Evolutionary conservation across 2,888 invertebrate genomes (phyloP).

Genomic region (Scotopteryx bipunctaria): DNA sequence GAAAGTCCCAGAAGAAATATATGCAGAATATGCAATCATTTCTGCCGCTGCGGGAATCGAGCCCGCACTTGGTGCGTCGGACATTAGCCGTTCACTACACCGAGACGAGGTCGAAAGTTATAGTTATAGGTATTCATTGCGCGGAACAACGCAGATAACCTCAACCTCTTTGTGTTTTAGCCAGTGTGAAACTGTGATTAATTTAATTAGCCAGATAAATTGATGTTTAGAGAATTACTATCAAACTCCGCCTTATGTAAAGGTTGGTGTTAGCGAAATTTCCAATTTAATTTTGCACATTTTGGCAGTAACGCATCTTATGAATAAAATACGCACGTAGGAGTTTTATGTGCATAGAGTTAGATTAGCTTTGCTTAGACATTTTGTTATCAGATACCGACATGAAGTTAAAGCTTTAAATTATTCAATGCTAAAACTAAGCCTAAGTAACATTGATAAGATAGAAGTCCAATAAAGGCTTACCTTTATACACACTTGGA

Average conservation of each 20-base stretch:
- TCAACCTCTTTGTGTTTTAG: no score
- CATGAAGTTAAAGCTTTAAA: not conserved
- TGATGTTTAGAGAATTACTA: constrained; percentile 73
- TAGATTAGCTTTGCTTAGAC: not conserved
- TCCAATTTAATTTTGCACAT: constrained; percentile 71
- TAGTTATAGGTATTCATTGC: no score
- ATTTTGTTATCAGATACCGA: not conserved
- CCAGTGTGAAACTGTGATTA: no score
- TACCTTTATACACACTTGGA: constrained; percentile 69
- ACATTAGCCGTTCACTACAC: no score
- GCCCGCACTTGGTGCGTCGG: no score
- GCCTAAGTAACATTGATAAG: constrained; percentile 1
- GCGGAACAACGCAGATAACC: no score
- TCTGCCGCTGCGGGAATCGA: no score
- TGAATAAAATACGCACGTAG: constrained; percentile 59
- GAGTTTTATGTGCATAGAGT: constrained; percentile 51
- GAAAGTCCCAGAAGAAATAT: no score
- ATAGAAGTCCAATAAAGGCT: constrained; percentile 9
- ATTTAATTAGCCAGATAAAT: not conserved
- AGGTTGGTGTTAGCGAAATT: constrained; percentile 77
- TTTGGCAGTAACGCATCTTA: constrained; percentile 65
- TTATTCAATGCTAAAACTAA: not conserved
- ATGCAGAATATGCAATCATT: no score
- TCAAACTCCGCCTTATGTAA: constrained; percentile 71
- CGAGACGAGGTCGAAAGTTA: no score